Percentiles rank a stretch among this genome's conserved stretches.
Conservation (phyloP, 2,113 vertebrate genomes). For the Ctenodactylus gundi region DNA sequence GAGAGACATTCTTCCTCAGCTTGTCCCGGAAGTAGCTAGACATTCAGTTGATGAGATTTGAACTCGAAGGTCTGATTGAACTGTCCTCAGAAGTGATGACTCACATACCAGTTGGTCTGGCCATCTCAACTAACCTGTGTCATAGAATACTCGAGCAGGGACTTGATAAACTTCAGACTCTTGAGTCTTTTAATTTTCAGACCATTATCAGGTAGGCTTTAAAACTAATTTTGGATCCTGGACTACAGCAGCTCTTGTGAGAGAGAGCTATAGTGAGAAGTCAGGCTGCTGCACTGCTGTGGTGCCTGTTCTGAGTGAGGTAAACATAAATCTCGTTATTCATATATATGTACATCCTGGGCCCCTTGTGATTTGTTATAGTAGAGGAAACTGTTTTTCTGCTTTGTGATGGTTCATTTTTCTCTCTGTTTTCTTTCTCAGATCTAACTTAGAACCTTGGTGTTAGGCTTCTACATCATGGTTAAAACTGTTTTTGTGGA, state of each 20-base stretch:
- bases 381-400: too few species aligned
- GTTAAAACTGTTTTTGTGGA: too few species aligned
- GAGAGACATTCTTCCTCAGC: slow-evolving; percentile 88
- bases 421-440: too few species aligned
- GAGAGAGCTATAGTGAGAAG: neutral
- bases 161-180: slow-evolving; percentile 85
- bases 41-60: slow-evolving; percentile 93
- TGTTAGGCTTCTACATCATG: too few species aligned
- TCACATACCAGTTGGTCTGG: slow-evolving; percentile 86
- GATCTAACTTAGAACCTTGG: too few species aligned
- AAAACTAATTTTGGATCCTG: neutral
- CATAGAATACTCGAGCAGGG: slow-evolving; percentile 84
- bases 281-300: neutral
- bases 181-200: neutral
- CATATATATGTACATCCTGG: too few species aligned
- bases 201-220: neutral
- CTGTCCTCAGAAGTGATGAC: slow-evolving; percentile 88
- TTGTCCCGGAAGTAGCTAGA: slow-evolving; percentile 90
- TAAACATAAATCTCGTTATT: too few species aligned
- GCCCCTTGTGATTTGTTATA: too few species aligned
- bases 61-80: slow-evolving; percentile 88
- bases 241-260: neutral
- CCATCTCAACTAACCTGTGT: slow-evolving; percentile 88
- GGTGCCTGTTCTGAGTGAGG: neutral
- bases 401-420: too few species aligned